phyloP scores from a whole-genome alignment of 2,888 invertebrate species.

The Argyresthia goedartella region DNA sequence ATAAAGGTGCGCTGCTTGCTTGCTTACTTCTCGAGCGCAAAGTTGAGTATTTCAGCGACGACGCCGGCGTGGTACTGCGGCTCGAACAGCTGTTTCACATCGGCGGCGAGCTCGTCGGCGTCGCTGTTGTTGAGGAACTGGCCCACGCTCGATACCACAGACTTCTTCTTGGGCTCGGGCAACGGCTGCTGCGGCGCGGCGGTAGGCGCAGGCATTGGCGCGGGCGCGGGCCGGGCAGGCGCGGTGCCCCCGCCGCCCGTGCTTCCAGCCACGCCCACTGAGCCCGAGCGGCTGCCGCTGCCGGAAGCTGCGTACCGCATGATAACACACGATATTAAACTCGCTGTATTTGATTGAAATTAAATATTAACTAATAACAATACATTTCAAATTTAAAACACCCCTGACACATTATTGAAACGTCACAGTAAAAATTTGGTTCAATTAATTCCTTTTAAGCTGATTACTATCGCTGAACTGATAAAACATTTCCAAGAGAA shows the following conservation, averaged over 20 bases:
- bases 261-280: constrained; percentile 35
- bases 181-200: constrained; percentile 37
- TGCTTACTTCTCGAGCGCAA: constrained; percentile 53
- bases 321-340: too few species aligned
- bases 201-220: constrained; percentile 18
- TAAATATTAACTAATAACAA: too few species aligned
- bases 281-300: constrained; percentile 38
- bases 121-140: constrained; percentile 38
- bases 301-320: constrained; percentile 24
- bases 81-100: constrained; percentile 36
- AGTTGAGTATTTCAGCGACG: constrained; percentile 43
- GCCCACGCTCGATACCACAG: constrained; percentile 39
- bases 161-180: constrained; percentile 37
- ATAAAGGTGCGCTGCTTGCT: too few species aligned
- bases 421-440: too few species aligned
- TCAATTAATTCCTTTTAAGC: too few species aligned
- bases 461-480: too few species aligned
- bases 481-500: too few species aligned
- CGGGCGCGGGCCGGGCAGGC: constrained; percentile 17
- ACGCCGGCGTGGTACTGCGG: constrained; percentile 45
- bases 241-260: constrained; percentile 35
- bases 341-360: too few species aligned
- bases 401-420: too few species aligned
- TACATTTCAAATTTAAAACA: too few species aligned
- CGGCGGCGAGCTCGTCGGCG: constrained; percentile 36